A percentile compares a stretch with the other conserved stretches of the same genome.
phyloP scores from a whole-genome alignment of 2,888 invertebrate species.

The Panzeria rudis region DNA sequence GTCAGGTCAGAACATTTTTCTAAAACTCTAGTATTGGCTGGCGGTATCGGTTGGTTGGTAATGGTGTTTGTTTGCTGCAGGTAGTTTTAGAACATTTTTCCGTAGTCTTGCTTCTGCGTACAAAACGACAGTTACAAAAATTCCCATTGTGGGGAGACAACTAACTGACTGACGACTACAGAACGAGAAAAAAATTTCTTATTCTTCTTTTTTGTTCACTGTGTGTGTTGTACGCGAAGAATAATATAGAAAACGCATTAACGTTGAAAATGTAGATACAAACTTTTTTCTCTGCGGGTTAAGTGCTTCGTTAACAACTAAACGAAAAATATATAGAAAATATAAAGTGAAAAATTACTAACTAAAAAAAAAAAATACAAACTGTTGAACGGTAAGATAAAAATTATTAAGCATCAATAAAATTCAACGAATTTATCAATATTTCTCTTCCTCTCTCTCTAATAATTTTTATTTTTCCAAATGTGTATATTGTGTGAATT shows the following conservation, averaged over 20 bases:
- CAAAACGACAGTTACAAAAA: constrained; percentile 35
- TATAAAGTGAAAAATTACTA: constrained; percentile 58
- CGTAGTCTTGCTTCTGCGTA: constrained; percentile 66
- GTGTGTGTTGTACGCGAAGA: constrained; percentile 54
- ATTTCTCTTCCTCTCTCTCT: constrained; percentile 1
- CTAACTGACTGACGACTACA: neutral
- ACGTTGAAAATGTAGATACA: constrained; percentile 72
- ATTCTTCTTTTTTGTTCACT: constrained; percentile 34
- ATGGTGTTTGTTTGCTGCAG: constrained; percentile 16
- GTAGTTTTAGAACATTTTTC: constrained; percentile 57
- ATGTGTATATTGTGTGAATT: constrained; percentile 43
- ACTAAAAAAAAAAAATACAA: constrained; percentile 64
- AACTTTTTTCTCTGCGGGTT: constrained; percentile 71
- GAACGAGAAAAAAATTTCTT: constrained; percentile 31
- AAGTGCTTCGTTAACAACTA: constrained; percentile 71
- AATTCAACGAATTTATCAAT: constrained; percentile 40
- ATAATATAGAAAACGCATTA: constrained; percentile 71
- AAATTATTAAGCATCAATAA: constrained; percentile 42
- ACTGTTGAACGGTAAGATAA: constrained; percentile 71
- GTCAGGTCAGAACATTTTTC: neutral
- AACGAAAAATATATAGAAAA: constrained; percentile 56
- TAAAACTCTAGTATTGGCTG: constrained; percentile 4
- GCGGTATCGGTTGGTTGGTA: neutral
- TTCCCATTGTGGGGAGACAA: constrained; percentile 54
- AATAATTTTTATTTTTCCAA: constrained; percentile 11